Evolutionary conservation across 2,797 vertebrate species (phyloP), one percentile per base, ranked within the genome.

Genomic region (Pyrocephalus nanus): DNA sequence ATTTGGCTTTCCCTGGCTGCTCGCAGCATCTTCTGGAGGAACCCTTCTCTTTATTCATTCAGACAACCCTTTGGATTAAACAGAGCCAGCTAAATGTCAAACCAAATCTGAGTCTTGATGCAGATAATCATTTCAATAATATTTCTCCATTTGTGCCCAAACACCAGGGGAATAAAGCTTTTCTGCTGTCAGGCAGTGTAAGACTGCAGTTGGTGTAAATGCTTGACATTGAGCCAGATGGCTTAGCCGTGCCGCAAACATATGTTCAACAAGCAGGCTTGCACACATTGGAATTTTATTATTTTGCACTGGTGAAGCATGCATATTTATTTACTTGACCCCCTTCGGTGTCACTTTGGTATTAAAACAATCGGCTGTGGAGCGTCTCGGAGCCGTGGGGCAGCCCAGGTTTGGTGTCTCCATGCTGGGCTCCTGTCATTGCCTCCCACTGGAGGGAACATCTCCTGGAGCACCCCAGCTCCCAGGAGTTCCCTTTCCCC

Each of bases 71-170:
- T 99, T 98, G 99, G 99, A 99, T 99, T 99, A 99, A 99, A 98
- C 98, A 99, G 99, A 99, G 99, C 99, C 98, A 98, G 99, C 98
- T 98, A 99, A 99, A 99, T 99, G 99, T 99, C 99, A 99, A 98
- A 99, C 99, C 99, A 99, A 99, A 99, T 99, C 99, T 99, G 99
- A 99, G 99, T 99, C 99, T 99, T 99, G 99, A 99, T 99, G 99
- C 99, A 99, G 99, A 99, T 99, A 99, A 99, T 99, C 99, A 99
- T 99, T 99, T 99, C 99, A 99, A 99, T 99, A 99, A 99, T 99
- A 99, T 99, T 99, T 99, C 99, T 99, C 99, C 99, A 99, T 99
- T 99, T 99, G 99, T 99, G 99, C 98, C 99, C 98, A 98, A 98
- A 99, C 98, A 98, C 99, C 98, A 98, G 97, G 99, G 99, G 99